Percentiles rank a stretch among this genome's conserved stretches.
These are phyloP conservation scores for Dendrolimus punctatus DNA, from an alignment of 1,140 invertebrate species.

Conservation along the genomic window DNA sequence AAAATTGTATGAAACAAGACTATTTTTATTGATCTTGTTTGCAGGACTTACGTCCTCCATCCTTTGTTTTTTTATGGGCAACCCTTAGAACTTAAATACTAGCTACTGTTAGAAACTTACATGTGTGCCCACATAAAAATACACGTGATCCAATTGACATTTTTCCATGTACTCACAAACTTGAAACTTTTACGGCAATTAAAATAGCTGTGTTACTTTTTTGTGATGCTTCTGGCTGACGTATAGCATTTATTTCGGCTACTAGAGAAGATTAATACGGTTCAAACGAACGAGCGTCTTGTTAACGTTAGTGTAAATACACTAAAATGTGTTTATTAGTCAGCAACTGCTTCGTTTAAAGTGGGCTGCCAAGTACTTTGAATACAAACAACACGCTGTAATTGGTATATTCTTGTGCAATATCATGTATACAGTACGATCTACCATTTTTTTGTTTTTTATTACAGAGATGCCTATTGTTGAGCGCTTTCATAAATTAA, in stretches of 20 bases:
- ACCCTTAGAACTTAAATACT: too few species aligned
- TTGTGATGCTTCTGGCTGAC: conserved; percentile 39
- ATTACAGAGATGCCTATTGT: conserved; percentile 1
- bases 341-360: conserved; percentile 31
- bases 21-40: too few species aligned
- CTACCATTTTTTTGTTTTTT: neutral
- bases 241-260: conserved; percentile 53
- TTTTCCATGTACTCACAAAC: conserved; percentile 41
- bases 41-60: too few species aligned
- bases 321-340: conserved; percentile 49
- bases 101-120: too few species aligned
- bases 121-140: too few species aligned
- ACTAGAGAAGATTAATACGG: conserved; percentile 49
- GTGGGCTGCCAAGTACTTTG: conserved; percentile 29
- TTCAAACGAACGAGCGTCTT: conserved; percentile 42
- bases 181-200: conserved; percentile 62
- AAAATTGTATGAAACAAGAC: too few species aligned
- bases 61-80: too few species aligned
- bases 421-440: conserved; percentile 15
- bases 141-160: conserved; percentile 29
- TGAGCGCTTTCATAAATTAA: neutral
- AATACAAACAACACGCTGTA: conserved; percentile 46
- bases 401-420: conserved; percentile 32
- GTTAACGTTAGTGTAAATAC: conserved; percentile 52
- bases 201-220: conserved; percentile 61